Evolutionary conservation across 2,113 vertebrate genomes (phyloP).

Genomic region (Pipra filicauda): DNA sequence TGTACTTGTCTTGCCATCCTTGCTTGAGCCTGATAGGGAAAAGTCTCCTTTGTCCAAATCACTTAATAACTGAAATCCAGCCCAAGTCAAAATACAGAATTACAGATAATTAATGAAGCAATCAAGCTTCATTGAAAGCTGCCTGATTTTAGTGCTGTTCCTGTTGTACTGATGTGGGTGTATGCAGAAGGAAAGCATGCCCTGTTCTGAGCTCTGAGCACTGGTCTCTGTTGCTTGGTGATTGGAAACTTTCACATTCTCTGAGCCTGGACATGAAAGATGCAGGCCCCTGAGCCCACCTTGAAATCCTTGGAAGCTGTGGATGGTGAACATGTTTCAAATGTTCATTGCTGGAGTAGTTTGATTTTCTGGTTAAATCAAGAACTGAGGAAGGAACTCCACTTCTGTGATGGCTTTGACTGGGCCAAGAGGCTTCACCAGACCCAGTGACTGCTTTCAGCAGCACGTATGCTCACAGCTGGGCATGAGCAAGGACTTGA

Average conservation of each 20-base stretch:
- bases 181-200: neutral
- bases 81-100: neutral
- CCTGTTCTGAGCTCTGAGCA: neutral
- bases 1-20: neutral
- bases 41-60: neutral
- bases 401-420: neutral
- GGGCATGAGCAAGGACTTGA: neutral
- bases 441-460: neutral
- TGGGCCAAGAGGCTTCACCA: neutral
- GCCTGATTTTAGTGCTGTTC: neutral
- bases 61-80: neutral
- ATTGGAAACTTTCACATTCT: neutral
- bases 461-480: neutral
- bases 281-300: neutral
- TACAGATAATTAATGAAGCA: neutral
- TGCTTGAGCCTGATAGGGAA: neutral
- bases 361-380: neutral
- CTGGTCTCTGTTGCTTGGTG: neutral
- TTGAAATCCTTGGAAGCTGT: neutral
- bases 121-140: neutral
- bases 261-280: neutral
- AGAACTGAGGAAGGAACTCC: neutral
- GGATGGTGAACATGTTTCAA: neutral
- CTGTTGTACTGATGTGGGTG: neutral
- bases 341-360: neutral